These are phyloP conservation scores for Mellilla xanthometata DNA, from an alignment of 2,888 invertebrate species.

Conservation along the genomic window DNA sequence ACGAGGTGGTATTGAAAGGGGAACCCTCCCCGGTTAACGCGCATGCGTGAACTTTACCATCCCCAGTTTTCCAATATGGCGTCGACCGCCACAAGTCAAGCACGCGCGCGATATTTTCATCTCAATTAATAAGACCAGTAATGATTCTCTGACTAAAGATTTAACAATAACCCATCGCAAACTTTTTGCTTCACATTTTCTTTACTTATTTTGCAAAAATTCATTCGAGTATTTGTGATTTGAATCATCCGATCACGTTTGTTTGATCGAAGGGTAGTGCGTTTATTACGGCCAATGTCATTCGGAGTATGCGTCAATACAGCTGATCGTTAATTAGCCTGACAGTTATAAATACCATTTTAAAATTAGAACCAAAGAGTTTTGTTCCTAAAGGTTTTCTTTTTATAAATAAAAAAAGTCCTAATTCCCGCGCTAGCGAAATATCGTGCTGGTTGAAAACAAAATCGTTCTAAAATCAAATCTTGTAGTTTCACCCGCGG, in stretches of 20 bases:
- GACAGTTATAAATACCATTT: not conserved
- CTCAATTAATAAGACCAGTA: conserved; percentile 25
- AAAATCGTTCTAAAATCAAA: conserved; percentile 17
- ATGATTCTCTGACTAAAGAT: conserved; percentile 25
- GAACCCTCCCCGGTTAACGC: conserved; percentile 53
- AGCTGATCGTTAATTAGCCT: conserved; percentile 34
- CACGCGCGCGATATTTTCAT: conserved; percentile 70
- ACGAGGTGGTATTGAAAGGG: conserved; percentile 49
- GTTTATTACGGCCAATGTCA: conserved; percentile 50
- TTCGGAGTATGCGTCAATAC: conserved; percentile 42
- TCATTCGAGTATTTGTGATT: conserved; percentile 28
- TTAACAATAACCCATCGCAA: not conserved
- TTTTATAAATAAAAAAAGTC: too few relatives aligned
- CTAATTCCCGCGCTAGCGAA: conserved; percentile 12
- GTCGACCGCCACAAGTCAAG: conserved; percentile 68
- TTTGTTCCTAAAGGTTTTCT: too few relatives aligned
- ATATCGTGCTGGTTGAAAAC: conserved; percentile 1
- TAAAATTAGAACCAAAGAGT: too few relatives aligned
- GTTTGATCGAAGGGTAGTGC: conserved; percentile 46
- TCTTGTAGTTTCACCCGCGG: conserved; percentile 16
- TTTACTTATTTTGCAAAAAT: conserved; percentile 28
- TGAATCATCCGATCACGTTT: conserved; percentile 49
- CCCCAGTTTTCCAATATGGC: conserved; percentile 77
- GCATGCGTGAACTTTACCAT: conserved; percentile 64
- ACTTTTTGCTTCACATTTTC: conserved; percentile 28